These are phyloP conservation scores for Molorchus minor DNA, from an alignment of 2,888 invertebrate species.

Conservation along the genomic window DNA sequence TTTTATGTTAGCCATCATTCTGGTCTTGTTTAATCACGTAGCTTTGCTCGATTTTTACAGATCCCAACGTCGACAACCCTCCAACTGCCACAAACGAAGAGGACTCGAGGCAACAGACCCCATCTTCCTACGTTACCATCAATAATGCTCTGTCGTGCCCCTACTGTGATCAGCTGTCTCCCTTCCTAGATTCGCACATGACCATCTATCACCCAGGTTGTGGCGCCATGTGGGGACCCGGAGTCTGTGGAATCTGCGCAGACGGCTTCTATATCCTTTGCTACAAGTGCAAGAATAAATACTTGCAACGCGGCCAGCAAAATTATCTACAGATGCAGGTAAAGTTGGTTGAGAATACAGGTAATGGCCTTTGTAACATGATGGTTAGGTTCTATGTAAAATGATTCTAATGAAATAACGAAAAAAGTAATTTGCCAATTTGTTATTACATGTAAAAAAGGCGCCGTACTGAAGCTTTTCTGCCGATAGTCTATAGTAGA, in stretches of 20 bases:
- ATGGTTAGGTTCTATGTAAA: too few species aligned
- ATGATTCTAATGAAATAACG: too few species aligned
- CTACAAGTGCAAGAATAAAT: constrained; percentile 64
- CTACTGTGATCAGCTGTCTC: constrained; percentile 62
- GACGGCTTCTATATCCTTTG: constrained; percentile 65
- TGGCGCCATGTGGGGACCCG: constrained; percentile 62
- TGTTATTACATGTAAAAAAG: too few species aligned
- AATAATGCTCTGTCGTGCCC: constrained; percentile 50
- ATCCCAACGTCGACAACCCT: constrained; percentile 22
- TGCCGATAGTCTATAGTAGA: too few species aligned
- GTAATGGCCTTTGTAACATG: too few species aligned
- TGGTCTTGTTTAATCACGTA: too few species aligned
- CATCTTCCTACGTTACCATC: constrained; percentile 36
- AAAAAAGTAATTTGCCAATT: too few species aligned
- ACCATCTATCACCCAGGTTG: constrained; percentile 67
- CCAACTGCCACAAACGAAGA: constrained; percentile 12
- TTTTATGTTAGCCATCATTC: too few species aligned
- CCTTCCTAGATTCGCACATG: constrained; percentile 64
- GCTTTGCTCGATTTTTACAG: too few species aligned
- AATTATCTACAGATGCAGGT: constrained; percentile 45
- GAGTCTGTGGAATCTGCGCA: constrained; percentile 63
- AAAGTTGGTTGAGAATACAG: too few species aligned
- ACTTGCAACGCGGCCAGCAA: constrained; percentile 47
- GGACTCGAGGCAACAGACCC: constrained; percentile 17
- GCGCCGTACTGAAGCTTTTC: too few species aligned